phyloP scores from a whole-genome alignment of 64 coral and sea anemone genomes.

The Astreopora myriophthalma region DNA sequence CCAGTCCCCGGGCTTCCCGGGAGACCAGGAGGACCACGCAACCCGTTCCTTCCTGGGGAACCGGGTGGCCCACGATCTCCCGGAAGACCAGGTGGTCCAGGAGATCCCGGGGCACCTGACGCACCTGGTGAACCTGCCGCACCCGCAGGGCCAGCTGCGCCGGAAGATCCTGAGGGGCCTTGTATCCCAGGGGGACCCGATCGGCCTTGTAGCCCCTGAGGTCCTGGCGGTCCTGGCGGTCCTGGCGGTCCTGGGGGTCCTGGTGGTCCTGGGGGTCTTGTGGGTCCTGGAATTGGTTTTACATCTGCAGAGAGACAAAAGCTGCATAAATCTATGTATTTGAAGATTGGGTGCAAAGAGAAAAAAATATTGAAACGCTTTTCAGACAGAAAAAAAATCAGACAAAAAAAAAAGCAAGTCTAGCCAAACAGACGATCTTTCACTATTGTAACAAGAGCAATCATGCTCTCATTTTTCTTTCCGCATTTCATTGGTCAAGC shows the following conservation, averaged over 20 bases:
- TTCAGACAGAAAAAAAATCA: no score
- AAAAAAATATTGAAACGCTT: no score
- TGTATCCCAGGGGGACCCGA: slow-evolving; percentile 30
- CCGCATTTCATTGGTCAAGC: no score
- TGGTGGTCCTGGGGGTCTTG: slow-evolving; percentile 32
- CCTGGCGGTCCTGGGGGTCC: slow-evolving; percentile 46
- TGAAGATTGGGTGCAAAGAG: no score
- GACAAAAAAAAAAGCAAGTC: no score
- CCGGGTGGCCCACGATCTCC: slow-evolving; percentile 36
- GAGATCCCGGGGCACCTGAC: slow-evolving; percentile 30
- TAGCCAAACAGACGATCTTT: no score
- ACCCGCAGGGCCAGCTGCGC: slow-evolving; percentile 15
- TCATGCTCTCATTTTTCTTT: no score
- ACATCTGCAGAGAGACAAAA: slow-evolving; percentile 15
- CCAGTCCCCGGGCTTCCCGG: slow-evolving; percentile 1
- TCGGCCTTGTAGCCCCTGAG: slow-evolving; percentile 19
- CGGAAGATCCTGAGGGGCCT: neutral
- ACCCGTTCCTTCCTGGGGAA: slow-evolving; percentile 10
- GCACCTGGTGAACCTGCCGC: slow-evolving; percentile 7
- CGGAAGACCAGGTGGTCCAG: slow-evolving; percentile 24
- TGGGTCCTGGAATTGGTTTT: slow-evolving; percentile 17
- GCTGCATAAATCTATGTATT: no score
- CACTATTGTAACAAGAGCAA: no score
- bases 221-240: slow-evolving; percentile 25
- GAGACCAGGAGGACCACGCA: slow-evolving; percentile 33